These are phyloP conservation scores for Cairina moschata DNA, from an alignment of 2,113 vertebrate genomes.

Conservation along the genomic window DNA sequence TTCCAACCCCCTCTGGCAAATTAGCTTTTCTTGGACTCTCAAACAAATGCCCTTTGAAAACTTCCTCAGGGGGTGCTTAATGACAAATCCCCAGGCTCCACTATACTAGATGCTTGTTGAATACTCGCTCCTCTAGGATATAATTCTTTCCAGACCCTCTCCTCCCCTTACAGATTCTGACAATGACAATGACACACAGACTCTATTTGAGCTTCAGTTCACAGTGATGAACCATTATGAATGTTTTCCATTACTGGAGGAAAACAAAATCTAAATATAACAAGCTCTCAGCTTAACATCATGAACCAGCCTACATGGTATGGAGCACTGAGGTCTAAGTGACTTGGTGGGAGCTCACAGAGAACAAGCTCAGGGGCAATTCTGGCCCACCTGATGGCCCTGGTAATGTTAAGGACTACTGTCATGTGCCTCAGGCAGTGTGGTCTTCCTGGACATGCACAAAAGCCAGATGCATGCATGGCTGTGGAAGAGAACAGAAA, in stretches of 20 bases:
- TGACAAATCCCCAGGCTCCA: not conserved
- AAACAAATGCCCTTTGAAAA: not conserved
- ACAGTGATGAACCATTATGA: not conserved
- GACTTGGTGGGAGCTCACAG: not conserved
- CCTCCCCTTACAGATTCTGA: not conserved
- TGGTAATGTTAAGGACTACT: not conserved
- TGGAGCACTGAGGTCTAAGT: not conserved
- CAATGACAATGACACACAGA: not conserved
- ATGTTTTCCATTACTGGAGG: not conserved
- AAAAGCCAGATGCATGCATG: not conserved
- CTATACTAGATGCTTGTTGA: not conserved
- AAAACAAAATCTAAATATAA: not conserved
- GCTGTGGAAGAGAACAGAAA: not conserved
- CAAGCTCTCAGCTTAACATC: not conserved
- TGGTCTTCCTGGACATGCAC: not conserved
- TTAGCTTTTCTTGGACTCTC: not conserved
- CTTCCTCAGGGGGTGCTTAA: not conserved
- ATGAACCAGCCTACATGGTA: not conserved
- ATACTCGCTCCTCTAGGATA: not conserved
- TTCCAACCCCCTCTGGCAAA: not conserved
- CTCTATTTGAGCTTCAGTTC: not conserved
- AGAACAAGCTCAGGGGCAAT: not conserved
- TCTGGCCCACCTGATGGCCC: not conserved
- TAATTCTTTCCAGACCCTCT: not conserved
- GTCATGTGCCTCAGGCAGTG: not conserved